phyloP scores from a whole-genome alignment of 2,888 invertebrate genomes.

The Drosophila leonis region DNA sequence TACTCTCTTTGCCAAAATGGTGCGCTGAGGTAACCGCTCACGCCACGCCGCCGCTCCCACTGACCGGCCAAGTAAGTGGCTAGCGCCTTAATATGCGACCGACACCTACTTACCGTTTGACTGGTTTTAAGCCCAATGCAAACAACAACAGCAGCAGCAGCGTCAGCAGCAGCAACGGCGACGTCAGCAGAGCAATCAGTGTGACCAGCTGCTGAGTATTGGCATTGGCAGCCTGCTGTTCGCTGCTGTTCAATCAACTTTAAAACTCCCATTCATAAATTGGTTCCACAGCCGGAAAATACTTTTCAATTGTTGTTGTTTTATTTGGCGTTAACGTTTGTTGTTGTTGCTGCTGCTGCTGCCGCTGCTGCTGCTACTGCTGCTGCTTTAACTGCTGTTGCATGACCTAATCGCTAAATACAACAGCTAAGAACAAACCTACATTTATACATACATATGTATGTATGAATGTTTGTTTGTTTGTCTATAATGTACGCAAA shows the following conservation, averaged over 20 bases:
- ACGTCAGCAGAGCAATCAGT: slow-evolving; percentile 23
- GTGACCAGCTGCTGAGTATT: slow-evolving; percentile 30
- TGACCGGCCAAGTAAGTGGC: slow-evolving; percentile 39
- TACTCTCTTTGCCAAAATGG: slow-evolving; percentile 82
- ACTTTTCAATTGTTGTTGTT: slow-evolving; percentile 36
- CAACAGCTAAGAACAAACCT: slow-evolving; percentile 24
- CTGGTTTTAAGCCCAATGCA: slow-evolving; percentile 73
- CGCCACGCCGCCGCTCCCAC: slow-evolving; percentile 55
- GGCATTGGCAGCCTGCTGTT: slow-evolving; percentile 22
- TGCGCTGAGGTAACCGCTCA: slow-evolving; percentile 78
- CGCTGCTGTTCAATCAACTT: slow-evolving; percentile 55
- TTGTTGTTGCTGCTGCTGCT: slow-evolving; percentile 16
- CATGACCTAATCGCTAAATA: slow-evolving; percentile 75
- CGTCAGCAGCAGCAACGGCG: slow-evolving; percentile 16
- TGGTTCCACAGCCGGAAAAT: slow-evolving; percentile 60
- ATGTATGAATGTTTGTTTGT: slow-evolving; percentile 14
- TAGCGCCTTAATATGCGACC: slow-evolving; percentile 73
- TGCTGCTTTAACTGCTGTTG: slow-evolving; percentile 59
- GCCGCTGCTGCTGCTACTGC: slow-evolving; percentile 7
- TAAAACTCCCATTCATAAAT: slow-evolving; percentile 73
- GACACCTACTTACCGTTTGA: slow-evolving; percentile 78
- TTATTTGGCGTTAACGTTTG: too few species aligned
- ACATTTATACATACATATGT: slow-evolving; percentile 28
- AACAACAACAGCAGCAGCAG: slow-evolving; percentile 49
- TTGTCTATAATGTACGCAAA: slow-evolving; percentile 22